Percentiles rank a stretch among this genome's conserved stretches.
These are phyloP conservation scores for Tamias sibiricus DNA, from an alignment of 2,113 vertebrate species.

Conservation along the genomic window DNA sequence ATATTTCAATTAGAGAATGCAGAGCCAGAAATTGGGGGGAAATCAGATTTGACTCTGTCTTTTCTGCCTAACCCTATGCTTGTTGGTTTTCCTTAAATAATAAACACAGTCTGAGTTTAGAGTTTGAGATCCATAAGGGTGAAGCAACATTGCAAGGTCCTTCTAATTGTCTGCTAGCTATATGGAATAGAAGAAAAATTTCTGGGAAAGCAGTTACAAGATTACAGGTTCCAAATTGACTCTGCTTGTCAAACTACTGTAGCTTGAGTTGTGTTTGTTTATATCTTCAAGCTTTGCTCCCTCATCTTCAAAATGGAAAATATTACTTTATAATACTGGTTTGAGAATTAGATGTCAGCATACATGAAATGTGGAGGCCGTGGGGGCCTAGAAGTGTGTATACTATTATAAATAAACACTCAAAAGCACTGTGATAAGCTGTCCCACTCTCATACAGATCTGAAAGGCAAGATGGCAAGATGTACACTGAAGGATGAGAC, in stretches of 20 bases:
- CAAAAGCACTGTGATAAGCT: background rate
- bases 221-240: background rate
- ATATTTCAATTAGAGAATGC: background rate
- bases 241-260: background rate
- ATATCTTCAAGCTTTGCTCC: background rate
- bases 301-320: background rate
- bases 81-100: constrained; percentile 7
- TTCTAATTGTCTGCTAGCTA: background rate
- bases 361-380: background rate
- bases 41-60: background rate
- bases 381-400: background rate
- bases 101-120: background rate
- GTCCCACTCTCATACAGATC: background rate
- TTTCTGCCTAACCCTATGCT: background rate
- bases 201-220: background rate
- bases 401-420: background rate
- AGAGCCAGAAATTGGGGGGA: background rate
- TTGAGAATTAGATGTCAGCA: background rate
- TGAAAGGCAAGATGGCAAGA: background rate
- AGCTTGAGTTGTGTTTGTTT: background rate
- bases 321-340: background rate
- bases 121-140: background rate
- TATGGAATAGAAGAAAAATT: background rate
- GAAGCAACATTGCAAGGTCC: background rate
- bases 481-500: background rate